Base-by-base conservation (phyloP, 2,797 vertebrate species). In the Phoebastria nigripes region DNA sequence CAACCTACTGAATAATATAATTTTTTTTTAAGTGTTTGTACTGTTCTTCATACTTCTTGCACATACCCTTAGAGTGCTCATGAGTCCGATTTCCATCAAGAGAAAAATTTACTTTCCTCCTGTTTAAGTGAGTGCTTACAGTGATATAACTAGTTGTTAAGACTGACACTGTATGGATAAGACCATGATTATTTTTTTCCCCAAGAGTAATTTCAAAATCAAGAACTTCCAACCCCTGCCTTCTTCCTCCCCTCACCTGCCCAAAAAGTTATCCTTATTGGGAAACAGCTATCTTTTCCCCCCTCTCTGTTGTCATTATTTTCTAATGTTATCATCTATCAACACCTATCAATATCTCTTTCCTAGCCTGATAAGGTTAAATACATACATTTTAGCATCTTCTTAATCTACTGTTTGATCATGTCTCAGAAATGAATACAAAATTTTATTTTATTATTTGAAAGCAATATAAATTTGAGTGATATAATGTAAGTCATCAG, bases 161-260 rank as follows among this genome's bases (percentile, higher is more conserved):
- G 63, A 47, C 3, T 44, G 5, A n/a, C 42, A 35, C 18, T 29
- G 31, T 18, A 15, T 59, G 7, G 17, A 26, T 1, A 10, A 89
- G 20, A 44, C 2, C 3, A 21, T 81, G 24, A 89, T 15, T 65
- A 7, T 52, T 16, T 6, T 49, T 22, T 25, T 15, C 4, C 20
- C 39, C 28, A 39, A 3, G 6, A 12, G 2, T 81, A 55, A n/a
- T 71, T 82, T 76, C 17, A 74, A 84, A 74, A 58, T 42, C 17
- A 58, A 91, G 28, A 79, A 25, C 31, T 63, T 49, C 5, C 3
- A 22, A 31, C 1, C 2, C 4, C 8, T 58, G 5, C 6, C 18
- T 25, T 2, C 4, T 51, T 67, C 24, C 12, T 51, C 28, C 3
- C 6, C 3, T 6, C 6, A 37, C 2, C 4, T 49, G n/a, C 3